Conservation (phyloP, 2,113 vertebrate species). For the Micromys minutus region DNA sequence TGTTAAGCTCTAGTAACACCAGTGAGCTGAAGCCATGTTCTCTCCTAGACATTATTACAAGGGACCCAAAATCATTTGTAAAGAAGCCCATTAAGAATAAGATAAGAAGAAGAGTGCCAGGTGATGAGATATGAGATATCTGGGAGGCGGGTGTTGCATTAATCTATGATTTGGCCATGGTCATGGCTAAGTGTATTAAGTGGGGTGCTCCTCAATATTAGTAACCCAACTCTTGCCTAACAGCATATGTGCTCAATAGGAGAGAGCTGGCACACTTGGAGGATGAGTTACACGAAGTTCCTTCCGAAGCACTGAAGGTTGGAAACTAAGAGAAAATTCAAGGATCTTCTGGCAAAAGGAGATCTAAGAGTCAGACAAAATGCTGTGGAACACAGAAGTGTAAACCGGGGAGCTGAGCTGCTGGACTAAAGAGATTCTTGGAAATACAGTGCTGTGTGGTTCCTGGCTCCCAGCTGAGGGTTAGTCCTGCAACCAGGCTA, state of each 20-base stretch:
- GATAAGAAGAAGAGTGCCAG: not conserved
- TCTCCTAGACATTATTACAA: not conserved
- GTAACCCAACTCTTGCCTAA: not conserved
- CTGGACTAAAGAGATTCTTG: not conserved
- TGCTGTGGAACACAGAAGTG: not conserved
- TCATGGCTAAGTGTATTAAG: not conserved
- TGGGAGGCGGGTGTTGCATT: not conserved
- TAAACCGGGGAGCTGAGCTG: not conserved
- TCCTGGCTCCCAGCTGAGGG: not conserved
- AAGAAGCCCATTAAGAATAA: not conserved
- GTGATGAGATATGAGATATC: not conserved
- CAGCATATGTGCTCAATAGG: not conserved
- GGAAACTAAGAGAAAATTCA: not conserved
- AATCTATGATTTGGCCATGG: not conserved
- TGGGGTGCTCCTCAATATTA: not conserved
- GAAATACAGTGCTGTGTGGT: not conserved
- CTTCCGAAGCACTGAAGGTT: not conserved
- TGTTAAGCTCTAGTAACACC: not conserved
- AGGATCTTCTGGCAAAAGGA: slow-evolving; percentile 1
- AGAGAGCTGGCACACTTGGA: not conserved
- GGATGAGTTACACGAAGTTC: not conserved
- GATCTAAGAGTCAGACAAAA: slow-evolving; percentile 2
- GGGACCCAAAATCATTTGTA: not conserved
- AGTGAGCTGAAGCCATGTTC: not conserved
- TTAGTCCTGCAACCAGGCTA: not conserved